Percentiles rank a stretch among this genome's conserved stretches.
phyloP scores from a whole-genome alignment of 2,797 vertebrate species.

The Macropodus opercularis region DNA sequence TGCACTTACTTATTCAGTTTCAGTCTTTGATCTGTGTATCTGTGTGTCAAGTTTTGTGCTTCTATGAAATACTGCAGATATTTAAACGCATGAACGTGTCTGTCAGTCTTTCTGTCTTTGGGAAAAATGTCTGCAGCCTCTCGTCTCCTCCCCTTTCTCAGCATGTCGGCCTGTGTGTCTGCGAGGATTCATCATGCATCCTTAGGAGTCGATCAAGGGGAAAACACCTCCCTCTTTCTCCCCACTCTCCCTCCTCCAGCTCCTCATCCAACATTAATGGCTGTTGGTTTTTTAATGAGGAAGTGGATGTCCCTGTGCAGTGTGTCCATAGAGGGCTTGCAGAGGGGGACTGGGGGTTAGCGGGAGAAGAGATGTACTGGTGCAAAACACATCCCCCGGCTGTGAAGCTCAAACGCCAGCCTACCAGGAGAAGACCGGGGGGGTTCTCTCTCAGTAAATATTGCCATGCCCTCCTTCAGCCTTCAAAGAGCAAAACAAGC shows the following conservation, averaged over 20 bases:
- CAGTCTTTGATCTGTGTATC: conserved; percentile 43
- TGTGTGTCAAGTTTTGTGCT: conserved; percentile 20
- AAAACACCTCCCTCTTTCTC: conserved; percentile 73
- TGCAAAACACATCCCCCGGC: conserved; percentile 69
- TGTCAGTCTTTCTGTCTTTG: conserved; percentile 55
- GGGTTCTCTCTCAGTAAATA: conserved; percentile 71
- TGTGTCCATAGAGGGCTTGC: conserved; percentile 67
- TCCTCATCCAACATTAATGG: conserved; percentile 87
- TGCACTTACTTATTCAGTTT: conserved; percentile 37
- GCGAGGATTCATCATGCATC: conserved; percentile 79
- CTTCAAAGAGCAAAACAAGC: conserved; percentile 75
- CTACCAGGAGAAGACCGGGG: conserved; percentile 57
- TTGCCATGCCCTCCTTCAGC: conserved; percentile 73
- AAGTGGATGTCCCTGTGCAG: conserved; percentile 78
- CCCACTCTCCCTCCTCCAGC: conserved; percentile 65
- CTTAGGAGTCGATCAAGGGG: conserved; percentile 78
- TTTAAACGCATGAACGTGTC: conserved; percentile 48
- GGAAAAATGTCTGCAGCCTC: conserved; percentile 62
- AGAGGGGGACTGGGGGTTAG: conserved; percentile 2
- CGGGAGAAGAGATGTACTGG: conserved; percentile 54
- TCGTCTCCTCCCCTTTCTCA: conserved; percentile 68
- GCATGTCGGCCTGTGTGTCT: conserved; percentile 67
- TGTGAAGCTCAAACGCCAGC: conserved; percentile 66
- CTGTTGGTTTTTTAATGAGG: conserved; percentile 84
- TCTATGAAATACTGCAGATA: conserved; percentile 34